Evolutionary conservation across 1,140 invertebrate genomes (phyloP), one percentile per base, ranked within the genome.

Genomic region (Helicoverpa armigera): DNA sequence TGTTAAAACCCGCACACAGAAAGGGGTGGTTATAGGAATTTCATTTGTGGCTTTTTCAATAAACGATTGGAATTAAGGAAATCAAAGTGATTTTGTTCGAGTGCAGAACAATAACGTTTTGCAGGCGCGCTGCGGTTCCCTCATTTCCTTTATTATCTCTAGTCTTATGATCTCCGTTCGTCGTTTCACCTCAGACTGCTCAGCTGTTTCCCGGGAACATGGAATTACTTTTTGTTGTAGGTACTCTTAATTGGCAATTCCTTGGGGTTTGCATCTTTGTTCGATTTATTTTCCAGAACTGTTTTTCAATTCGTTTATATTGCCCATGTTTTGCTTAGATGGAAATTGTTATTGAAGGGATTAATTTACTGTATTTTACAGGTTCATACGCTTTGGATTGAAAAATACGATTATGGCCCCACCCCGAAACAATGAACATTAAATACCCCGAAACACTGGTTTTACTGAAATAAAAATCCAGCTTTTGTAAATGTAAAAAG

Each of bases 61-160:
- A 53, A 63, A 53, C 69, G 74, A 43, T 74, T 67, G 65, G 80
- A 78, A 84, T 73, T 77, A 74, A 82, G 83, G 76, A 79, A 84
- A 77, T 82, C 80, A 70, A 82, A 63, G 82, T 67, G 79, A 63
- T 79, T 79, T 81, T 69, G 60, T 83, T 81, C 70, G 16, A 75
- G 69, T 18, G 65, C 56, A 54, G 65, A 56, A 61, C 65, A 79
- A 79, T 79, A 78, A 54, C 43, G 54, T 10, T 35, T 14, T 79
- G 53, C 76, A 67, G 23, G 61, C 29, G 16, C 18, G 12, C 35
- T 53, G 82, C 61, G 82, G 74, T 83, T 54, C n/a, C 60, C 63
- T 73, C 70, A 67, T 81, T 85, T 85, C 74, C 73, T 80, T 77
- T 63, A 77, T 83, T 83, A 77, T 67, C 63, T 67, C 16, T 9